Conservation (phyloP, 2,888 invertebrate genomes). For the Anarsia innoxiella region DNA sequence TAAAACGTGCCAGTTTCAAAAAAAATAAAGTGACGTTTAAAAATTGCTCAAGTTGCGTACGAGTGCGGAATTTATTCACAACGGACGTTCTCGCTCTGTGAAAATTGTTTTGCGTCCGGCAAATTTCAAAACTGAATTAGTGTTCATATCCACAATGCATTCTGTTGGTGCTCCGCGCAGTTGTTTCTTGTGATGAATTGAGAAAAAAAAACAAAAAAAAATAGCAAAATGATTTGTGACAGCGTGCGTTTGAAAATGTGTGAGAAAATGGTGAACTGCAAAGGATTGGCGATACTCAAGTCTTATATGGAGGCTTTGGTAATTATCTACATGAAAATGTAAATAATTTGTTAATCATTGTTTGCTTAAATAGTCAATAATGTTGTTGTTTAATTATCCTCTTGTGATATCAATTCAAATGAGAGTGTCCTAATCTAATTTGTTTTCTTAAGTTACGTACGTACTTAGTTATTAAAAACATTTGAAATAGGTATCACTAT, state of each 20-base stretch:
- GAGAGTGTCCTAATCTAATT: too few relatives aligned
- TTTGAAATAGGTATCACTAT: too few relatives aligned
- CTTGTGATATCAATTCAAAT: too few relatives aligned
- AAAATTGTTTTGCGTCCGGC: constrained; percentile 54
- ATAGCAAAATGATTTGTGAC: constrained; percentile 54
- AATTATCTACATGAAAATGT: too few relatives aligned
- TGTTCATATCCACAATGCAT: constrained; percentile 34
- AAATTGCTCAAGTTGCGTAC: constrained; percentile 13
- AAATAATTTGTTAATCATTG: background rate
- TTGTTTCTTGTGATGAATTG: constrained; percentile 25
- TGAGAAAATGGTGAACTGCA: constrained; percentile 61
- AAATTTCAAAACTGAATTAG: constrained; percentile 48
- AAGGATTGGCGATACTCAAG: constrained; percentile 53
- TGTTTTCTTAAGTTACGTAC: too few relatives aligned
- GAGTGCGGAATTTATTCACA: constrained; percentile 13
- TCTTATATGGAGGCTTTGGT: constrained; percentile 62
- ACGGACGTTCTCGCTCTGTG: constrained; percentile 17
- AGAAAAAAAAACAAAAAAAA: constrained; percentile 17
- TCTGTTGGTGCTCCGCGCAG: constrained; percentile 32
- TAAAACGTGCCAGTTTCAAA: constrained; percentile 5
- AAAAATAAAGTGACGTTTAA: constrained; percentile 8
- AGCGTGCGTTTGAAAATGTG: constrained; percentile 56
- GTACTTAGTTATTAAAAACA: too few relatives aligned
- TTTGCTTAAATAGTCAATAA: background rate
- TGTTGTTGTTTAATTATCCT: too few relatives aligned